Conservation (phyloP, 64 coral and sea anemone genomes). For the Montipora cactus region DNA sequence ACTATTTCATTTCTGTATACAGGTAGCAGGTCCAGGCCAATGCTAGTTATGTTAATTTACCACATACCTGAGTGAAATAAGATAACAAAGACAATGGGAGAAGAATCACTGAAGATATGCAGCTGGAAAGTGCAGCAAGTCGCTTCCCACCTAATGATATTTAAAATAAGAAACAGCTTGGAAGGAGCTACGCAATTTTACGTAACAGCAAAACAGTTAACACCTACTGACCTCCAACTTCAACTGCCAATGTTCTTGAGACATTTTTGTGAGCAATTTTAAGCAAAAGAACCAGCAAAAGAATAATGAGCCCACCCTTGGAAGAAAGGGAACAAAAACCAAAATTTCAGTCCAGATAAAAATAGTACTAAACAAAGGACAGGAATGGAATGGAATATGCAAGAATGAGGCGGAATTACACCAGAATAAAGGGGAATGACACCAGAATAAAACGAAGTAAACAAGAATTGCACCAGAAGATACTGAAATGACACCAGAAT, state of each 20-base stretch:
- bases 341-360: background rate
- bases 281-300: slow-evolving; percentile 73
- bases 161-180: background rate
- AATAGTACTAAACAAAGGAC: too few relatives aligned
- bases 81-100: slow-evolving; percentile 79
- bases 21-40: too few relatives aligned
- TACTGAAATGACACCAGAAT: too few relatives aligned
- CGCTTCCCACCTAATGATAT: slow-evolving; percentile 74
- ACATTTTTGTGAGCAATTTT: slow-evolving; percentile 95
- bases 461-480: too few relatives aligned
- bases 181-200: too few relatives aligned
- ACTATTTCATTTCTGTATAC: too few relatives aligned
- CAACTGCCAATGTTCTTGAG: slow-evolving; percentile 96
- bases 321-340: slow-evolving; percentile 15
- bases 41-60: too few relatives aligned
- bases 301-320: slow-evolving; percentile 93
- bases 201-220: too few relatives aligned
- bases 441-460: too few relatives aligned
- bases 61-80: slow-evolving; percentile 79
- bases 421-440: too few relatives aligned
- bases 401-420: too few relatives aligned
- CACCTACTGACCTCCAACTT: slow-evolving; percentile 87
- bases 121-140: slow-evolving; percentile 85
- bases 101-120: slow-evolving; percentile 74
- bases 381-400: too few relatives aligned